Evolutionary conservation across 2,113 vertebrate genomes (phyloP).

Genomic region (Oryzias celebensis): DNA sequence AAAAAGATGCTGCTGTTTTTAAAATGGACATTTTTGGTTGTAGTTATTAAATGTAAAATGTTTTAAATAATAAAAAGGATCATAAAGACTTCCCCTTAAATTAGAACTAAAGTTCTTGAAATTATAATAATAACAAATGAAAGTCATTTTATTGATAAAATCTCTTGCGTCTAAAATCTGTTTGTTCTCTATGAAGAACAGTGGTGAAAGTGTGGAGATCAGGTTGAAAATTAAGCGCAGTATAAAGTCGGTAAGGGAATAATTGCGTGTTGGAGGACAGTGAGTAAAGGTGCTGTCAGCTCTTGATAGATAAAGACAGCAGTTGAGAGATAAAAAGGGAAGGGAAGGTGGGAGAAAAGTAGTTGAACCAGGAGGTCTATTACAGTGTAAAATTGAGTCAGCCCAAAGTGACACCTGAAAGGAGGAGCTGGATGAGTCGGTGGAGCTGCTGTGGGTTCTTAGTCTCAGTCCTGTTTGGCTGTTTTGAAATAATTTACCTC

Average conservation of each 20-base stretch:
- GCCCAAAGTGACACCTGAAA: conserved; percentile 75
- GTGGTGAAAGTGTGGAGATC: conserved; percentile 32
- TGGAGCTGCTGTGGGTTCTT: conserved; percentile 25
- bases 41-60: no score
- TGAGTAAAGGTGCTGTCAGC: conserved; percentile 51
- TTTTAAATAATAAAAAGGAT: no score
- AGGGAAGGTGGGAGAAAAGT: conserved; percentile 51
- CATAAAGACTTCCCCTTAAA: no score
- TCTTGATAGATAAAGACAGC: conserved; percentile 62
- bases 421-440: conserved; percentile 32
- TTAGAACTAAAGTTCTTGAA: no score
- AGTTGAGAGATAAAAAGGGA: conserved; percentile 52
- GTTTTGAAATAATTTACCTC: conserved; percentile 80
- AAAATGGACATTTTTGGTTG: no score
- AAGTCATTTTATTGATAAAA: no score
- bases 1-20: no score
- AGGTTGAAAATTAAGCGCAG: conserved; percentile 72
- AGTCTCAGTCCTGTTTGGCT: conserved; percentile 59
- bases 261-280: conserved; percentile 38
- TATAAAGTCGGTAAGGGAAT: conserved; percentile 56
- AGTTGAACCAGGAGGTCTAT: conserved; percentile 76
- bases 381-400: conserved; percentile 81
- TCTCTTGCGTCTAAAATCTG: no score
- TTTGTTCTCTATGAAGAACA: no score
- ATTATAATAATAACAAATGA: no score